Conservation (phyloP, 2,888 invertebrate species). For the Eurois occulta region DNA sequence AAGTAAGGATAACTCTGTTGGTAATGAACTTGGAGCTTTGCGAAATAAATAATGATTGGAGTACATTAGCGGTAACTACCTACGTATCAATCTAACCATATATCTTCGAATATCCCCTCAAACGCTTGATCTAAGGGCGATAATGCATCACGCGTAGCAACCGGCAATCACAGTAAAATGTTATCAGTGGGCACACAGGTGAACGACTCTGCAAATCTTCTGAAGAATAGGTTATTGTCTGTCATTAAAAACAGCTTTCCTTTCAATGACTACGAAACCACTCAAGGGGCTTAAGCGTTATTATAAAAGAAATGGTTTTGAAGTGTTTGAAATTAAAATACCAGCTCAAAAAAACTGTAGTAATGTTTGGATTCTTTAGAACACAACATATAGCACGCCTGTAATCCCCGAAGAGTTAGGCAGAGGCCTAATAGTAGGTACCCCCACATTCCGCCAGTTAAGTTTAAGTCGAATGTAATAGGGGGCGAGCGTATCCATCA, state of each 20-base stretch:
- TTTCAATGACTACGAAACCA: background rate
- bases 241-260: background rate
- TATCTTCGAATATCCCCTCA: constrained; percentile 15
- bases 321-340: background rate
- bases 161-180: constrained; percentile 20
- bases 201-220: constrained; percentile 29
- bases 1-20: constrained; percentile 25
- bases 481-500: background rate
- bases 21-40: constrained; percentile 34
- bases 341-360: background rate
- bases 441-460: background rate
- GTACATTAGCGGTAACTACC: constrained; percentile 22
- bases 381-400: background rate
- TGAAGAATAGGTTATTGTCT: constrained; percentile 20
- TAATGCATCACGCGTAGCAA: constrained; percentile 27
- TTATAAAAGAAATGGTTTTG: background rate
- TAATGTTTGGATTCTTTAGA: background rate
- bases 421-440: background rate
- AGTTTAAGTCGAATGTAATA: background rate
- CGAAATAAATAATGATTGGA: constrained; percentile 42
- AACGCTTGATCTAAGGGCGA: constrained; percentile 29
- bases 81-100: background rate
- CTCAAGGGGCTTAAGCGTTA: background rate
- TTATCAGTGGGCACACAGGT: constrained; percentile 38
- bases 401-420: background rate